phyloP scores from a whole-genome alignment of 2,888 invertebrate species.

The Tanytarsus gracilentus region DNA sequence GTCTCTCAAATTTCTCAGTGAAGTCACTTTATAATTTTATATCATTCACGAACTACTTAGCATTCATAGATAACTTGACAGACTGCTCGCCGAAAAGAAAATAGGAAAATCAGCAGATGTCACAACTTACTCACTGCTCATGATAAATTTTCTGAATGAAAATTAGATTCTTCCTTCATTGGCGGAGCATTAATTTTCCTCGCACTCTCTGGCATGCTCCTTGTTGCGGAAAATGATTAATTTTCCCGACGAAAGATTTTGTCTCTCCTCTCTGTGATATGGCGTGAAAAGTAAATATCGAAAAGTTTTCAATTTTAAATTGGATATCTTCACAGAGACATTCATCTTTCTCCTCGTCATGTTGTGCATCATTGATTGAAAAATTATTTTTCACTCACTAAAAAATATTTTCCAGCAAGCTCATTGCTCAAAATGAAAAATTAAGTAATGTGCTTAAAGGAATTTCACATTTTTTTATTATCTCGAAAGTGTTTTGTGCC shows the following conservation, averaged over 20 bases:
- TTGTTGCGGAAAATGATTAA: conserved; percentile 1
- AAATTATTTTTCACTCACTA: too few species aligned
- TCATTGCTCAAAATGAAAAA: conserved; percentile 4
- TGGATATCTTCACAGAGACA: background rate
- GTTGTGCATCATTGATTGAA: too few species aligned
- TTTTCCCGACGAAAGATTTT: background rate
- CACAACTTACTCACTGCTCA: conserved; percentile 25
- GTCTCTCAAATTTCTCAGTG: too few species aligned
- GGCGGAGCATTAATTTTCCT: conserved; percentile 24
- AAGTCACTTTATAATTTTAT: too few species aligned
- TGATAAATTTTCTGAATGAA: conserved; percentile 28
- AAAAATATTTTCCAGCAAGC: conserved; percentile 6
- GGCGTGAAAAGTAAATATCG: too few species aligned
- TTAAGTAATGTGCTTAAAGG: conserved; percentile 5
- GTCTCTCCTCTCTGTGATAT: too few species aligned
- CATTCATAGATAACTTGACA: conserved; percentile 28
- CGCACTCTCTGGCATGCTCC: background rate
- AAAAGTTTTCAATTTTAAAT: background rate
- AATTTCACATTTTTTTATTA: conserved; percentile 8
- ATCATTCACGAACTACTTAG: too few species aligned
- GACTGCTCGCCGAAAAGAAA: conserved; percentile 15
- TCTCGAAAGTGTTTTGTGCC: conserved; percentile 2
- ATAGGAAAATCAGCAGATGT: conserved; percentile 27
- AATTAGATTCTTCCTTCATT: conserved; percentile 24
- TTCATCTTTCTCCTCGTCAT: too few species aligned